phyloP scores from a whole-genome alignment of 2,797 vertebrate species.

The Karalla daura region DNA sequence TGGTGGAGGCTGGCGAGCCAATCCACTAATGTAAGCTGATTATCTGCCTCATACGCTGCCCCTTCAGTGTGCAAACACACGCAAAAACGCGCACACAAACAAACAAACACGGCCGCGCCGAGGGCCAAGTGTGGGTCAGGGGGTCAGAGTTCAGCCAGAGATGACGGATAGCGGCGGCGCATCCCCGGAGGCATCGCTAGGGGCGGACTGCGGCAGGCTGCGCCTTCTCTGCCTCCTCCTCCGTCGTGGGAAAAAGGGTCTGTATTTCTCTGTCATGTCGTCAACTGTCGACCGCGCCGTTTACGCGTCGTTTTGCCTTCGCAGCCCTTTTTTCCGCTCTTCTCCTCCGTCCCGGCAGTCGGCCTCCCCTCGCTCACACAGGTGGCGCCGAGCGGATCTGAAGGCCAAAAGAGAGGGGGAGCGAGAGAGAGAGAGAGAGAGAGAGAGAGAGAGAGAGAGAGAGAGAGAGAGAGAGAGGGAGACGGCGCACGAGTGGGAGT shows the following conservation, averaged over 20 bases:
- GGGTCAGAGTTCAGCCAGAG: slow-evolving; percentile 60
- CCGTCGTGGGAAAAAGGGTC: no score
- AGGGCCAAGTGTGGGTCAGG: slow-evolving; percentile 51
- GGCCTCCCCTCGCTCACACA: slow-evolving; percentile 29
- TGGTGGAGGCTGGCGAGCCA: slow-evolving; percentile 46
- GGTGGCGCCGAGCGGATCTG: slow-evolving; percentile 35
- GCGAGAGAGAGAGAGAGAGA: slow-evolving; percentile 6
- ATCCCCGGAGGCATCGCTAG: no score
- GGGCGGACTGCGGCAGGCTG: slow-evolving; percentile 18
- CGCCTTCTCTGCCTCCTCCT: neutral
- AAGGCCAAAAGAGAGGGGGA: slow-evolving; percentile 16
- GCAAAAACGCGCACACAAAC: slow-evolving; percentile 40
- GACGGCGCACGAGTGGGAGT: slow-evolving; percentile 29
- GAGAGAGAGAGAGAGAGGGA: slow-evolving; percentile 1
- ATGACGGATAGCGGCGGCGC: no score
- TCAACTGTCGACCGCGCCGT: no score
- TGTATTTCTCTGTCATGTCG: no score
- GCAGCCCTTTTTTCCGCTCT: slow-evolving; percentile 1
- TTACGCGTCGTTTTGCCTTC: no score
- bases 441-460: slow-evolving; percentile 22
- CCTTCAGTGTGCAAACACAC: slow-evolving; percentile 40
- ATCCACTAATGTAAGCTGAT: slow-evolving; percentile 74
- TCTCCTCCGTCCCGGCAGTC: slow-evolving; percentile 21
- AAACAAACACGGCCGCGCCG: slow-evolving; percentile 28
- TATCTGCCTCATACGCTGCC: slow-evolving; percentile 49